Conservation (phyloP, 2,888 invertebrate species). For the Heliconius ismenius region DNA sequence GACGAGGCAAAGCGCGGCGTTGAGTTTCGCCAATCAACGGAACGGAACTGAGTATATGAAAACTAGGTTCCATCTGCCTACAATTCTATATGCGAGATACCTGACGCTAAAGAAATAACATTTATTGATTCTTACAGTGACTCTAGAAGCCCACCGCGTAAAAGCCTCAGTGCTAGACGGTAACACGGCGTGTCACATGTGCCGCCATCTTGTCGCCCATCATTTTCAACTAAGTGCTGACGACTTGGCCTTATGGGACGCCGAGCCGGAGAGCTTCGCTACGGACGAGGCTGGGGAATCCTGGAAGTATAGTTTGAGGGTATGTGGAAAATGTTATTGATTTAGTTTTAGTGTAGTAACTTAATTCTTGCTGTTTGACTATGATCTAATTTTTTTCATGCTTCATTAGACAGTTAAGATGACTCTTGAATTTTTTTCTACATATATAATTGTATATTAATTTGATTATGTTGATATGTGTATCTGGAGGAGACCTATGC, state of each 20-base stretch:
- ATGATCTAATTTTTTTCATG: too few species aligned
- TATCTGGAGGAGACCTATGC: too few species aligned
- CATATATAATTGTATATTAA: too few species aligned
- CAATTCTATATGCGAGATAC: too few species aligned
- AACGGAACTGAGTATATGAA: background rate
- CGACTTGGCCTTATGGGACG: conserved; percentile 93
- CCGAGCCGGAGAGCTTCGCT: conserved; percentile 94
- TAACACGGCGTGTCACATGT: conserved; percentile 89
- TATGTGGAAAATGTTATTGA: conserved; percentile 63
- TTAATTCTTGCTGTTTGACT: too few species aligned
- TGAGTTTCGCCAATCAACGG: background rate
- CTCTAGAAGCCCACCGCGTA: conserved; percentile 85
- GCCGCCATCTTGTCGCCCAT: conserved; percentile 90
- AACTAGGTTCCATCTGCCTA: background rate
- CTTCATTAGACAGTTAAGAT: too few species aligned
- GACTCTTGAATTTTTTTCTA: too few species aligned
- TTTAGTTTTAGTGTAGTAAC: too few species aligned
- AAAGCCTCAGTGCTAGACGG: conserved; percentile 89
- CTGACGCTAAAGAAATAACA: background rate
- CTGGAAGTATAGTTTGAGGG: conserved; percentile 96
- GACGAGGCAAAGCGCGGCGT: background rate
- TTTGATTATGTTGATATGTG: too few species aligned
- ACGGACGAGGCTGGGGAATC: conserved; percentile 94
- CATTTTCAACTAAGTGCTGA: conserved; percentile 92
- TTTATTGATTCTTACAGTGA: conserved; percentile 55